A percentile compares a stretch with the other conserved stretches of the same genome.
Conservation (phyloP, 1,140 invertebrate species). For the Centruroides vittatus region DNA sequence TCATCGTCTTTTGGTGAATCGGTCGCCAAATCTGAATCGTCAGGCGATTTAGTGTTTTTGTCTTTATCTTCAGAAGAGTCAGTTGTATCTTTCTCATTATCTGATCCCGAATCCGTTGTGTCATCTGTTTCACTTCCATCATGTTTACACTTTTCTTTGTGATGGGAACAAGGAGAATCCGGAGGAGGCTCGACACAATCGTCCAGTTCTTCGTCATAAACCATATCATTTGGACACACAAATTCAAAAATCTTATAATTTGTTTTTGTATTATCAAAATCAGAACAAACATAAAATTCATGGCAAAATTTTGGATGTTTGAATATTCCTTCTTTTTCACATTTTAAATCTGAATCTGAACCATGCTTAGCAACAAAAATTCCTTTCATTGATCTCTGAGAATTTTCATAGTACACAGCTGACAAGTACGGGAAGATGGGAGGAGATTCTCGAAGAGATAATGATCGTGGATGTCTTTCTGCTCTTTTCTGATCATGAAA, state of each 20-base stretch:
- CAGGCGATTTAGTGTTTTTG: neutral
- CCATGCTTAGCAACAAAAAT: no score
- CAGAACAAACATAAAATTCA: conserved; percentile 38
- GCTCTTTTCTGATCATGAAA: no score
- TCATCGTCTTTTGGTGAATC: no score
- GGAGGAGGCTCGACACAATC: conserved; percentile 16
- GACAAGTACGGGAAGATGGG: no score
- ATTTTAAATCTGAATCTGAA: no score
- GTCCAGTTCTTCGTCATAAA: conserved; percentile 25
- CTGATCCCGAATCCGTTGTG: neutral
- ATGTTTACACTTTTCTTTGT: conserved; percentile 6
- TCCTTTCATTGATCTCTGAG: no score
- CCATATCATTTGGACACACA: conserved; percentile 32
- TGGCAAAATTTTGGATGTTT: conserved; percentile 44
- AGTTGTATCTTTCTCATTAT: neutral
- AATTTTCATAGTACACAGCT: no score
- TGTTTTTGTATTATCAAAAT: conserved; percentile 36
- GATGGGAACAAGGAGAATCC: conserved; percentile 16
- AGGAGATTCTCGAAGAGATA: no score
- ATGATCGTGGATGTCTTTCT: no score
- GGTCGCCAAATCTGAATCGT: neutral
- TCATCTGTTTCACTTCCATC: neutral
- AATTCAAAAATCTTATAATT: conserved; percentile 58
- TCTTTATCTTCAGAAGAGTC: neutral
- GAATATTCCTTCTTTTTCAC: conserved; percentile 39